Evolutionary conservation across 2,113 vertebrate genomes (phyloP).

Genomic region (Hippocampus abdominalis): DNA sequence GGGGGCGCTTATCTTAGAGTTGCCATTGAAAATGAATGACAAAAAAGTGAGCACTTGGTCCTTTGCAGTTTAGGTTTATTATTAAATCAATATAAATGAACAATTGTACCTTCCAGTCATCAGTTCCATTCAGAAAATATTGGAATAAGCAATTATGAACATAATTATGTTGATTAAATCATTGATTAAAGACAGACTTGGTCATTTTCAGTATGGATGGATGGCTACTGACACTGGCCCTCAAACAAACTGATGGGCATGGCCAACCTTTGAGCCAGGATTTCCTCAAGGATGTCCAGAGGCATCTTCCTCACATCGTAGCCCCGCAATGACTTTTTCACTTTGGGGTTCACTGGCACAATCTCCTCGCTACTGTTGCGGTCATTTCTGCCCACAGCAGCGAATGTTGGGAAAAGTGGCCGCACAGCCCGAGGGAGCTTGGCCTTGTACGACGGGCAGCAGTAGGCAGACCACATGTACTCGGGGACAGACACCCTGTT

Average conservation of each 20-base stretch:
- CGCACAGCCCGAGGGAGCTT: slow-evolving; percentile 1
- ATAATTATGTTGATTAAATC: neutral
- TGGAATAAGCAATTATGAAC: neutral
- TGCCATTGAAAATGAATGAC: neutral
- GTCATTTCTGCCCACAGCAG: slow-evolving; percentile 65
- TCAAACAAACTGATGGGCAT: slow-evolving; percentile 48
- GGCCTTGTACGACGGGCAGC: slow-evolving; percentile 49
- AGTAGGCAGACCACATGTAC: slow-evolving; percentile 72
- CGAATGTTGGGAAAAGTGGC: slow-evolving; percentile 50
- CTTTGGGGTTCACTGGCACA: slow-evolving; percentile 44
- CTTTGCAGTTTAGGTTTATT: slow-evolving; percentile 1
- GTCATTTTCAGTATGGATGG: fast-evolving
- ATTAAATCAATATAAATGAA: neutral
- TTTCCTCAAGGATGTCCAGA: slow-evolving; percentile 41
- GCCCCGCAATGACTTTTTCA: neutral
- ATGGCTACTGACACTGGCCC: slow-evolving; percentile 31
- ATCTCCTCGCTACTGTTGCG: slow-evolving; percentile 46
- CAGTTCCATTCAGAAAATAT: neutral
- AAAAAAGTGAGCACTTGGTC: neutral
- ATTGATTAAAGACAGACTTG: neutral
- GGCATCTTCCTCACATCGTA: slow-evolving; percentile 61
- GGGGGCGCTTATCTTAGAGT: neutral
- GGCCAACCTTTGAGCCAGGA: slow-evolving; percentile 48
- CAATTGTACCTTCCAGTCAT: neutral
- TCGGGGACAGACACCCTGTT: slow-evolving; percentile 61